phyloP scores from a whole-genome alignment of 2,113 vertebrate genomes.

The Elephas maximus region DNA sequence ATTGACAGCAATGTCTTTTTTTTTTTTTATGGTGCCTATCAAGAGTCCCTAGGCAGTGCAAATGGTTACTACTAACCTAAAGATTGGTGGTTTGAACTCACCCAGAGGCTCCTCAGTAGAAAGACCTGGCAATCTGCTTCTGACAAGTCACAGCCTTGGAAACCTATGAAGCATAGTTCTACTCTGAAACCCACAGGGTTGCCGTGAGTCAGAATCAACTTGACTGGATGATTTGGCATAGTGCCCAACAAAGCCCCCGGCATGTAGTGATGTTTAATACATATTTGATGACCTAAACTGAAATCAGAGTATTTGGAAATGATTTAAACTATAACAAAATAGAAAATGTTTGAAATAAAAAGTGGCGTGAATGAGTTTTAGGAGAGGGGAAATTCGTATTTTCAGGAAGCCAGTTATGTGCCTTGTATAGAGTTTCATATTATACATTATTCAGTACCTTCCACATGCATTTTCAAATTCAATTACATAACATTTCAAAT shows the following conservation, averaged over 20 bases:
- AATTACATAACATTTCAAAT: slow-evolving; percentile 70
- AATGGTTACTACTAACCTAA: neutral
- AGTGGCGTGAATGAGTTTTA: slow-evolving; percentile 3
- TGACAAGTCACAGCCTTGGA: neutral
- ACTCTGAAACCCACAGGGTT: neutral
- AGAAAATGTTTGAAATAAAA: slow-evolving; percentile 33
- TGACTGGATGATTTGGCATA: neutral
- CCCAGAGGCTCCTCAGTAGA: neutral
- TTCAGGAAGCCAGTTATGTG: slow-evolving; percentile 29
- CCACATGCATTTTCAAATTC: slow-evolving; percentile 44
- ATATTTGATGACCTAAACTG: slow-evolving; percentile 57
- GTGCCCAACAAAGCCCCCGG: neutral
- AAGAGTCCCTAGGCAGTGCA: too few species aligned
- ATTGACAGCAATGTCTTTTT: too few species aligned
- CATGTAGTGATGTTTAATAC: neutral
- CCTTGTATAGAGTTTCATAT: slow-evolving; percentile 19
- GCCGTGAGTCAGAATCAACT: neutral
- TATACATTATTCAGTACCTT: slow-evolving; percentile 5
- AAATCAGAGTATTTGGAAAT: slow-evolving; percentile 50
- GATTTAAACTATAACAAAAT: slow-evolving; percentile 56
- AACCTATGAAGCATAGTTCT: neutral
- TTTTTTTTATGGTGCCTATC: neutral
- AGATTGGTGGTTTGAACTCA: neutral
- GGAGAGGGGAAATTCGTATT: slow-evolving; percentile 5
- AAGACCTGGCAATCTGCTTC: neutral